These are phyloP conservation scores for Luidia sarsii DNA, from an alignment of 53 echinoderm and acorn worm species.

Conservation along the genomic window DNA sequence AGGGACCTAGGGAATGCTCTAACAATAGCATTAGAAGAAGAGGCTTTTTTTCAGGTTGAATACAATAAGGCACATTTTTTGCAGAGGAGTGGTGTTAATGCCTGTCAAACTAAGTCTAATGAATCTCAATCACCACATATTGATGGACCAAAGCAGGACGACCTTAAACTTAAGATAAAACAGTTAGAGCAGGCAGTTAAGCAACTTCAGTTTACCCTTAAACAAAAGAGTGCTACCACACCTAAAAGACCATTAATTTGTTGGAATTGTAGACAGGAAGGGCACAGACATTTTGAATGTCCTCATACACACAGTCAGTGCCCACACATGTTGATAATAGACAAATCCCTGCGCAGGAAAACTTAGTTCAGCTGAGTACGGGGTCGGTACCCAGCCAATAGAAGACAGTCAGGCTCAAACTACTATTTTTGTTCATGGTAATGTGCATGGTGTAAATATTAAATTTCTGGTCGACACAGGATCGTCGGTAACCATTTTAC, in stretches of 20 bases:
- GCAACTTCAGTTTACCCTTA: background rate
- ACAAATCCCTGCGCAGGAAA: background rate
- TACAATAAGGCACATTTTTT: background rate
- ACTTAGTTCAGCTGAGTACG: slow-evolving; percentile 27
- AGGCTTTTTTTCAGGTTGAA: slow-evolving; percentile 8
- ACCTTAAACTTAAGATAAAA: background rate
- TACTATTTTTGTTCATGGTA: slow-evolving; percentile 17
- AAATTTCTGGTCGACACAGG: slow-evolving; percentile 36
- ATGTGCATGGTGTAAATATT: background rate
- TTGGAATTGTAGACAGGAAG: slow-evolving; percentile 18
- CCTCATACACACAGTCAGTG: background rate
- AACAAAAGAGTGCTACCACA: background rate
- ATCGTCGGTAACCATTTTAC: slow-evolving; percentile 38
- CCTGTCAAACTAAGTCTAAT: background rate
- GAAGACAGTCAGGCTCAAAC: slow-evolving; percentile 1
- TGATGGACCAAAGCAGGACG: background rate
- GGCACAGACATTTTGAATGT: slow-evolving; percentile 24
- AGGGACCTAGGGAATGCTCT: background rate
- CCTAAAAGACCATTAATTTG: slow-evolving; percentile 4
- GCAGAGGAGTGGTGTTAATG: background rate
- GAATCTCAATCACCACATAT: background rate
- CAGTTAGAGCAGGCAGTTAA: slow-evolving; percentile 17
- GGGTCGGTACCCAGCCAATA: slow-evolving; percentile 36
- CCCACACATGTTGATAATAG: no score
- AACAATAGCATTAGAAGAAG: slow-evolving; percentile 23